Base-by-base conservation (phyloP, 1,140 invertebrate species). In the Macrocentrus cingulum region DNA sequence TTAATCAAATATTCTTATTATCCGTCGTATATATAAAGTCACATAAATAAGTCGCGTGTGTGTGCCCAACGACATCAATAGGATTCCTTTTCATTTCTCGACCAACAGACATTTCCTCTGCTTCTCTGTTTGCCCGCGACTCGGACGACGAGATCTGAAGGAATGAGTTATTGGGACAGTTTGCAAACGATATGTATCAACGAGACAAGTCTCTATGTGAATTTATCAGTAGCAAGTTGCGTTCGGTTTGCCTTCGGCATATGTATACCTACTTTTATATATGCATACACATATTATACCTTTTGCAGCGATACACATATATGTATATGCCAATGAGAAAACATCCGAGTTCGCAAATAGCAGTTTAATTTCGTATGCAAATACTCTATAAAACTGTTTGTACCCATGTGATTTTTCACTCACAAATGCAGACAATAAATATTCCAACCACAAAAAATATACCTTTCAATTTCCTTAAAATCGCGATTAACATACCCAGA, bases 101-200 rank as follows among this genome's bases (percentile, higher is more conserved):
- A 41, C 22, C 37, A 54, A 54, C 44, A 44, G 23, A 41, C 2
- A 42, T n/a, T n/a, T 54, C 15, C 19, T n/a, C 15, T 3, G 6
- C 42, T n/a, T n/a, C n/a, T n/a, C n/a, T 54, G 22, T 54, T 54
- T 54, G 37, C 20, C 18, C 13, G 39, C 23, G 32, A 42, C 19
- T 42, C 56, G 46, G 44, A 58, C 46, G 19, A 13, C 19, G 39
- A 60, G 65, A 71, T 73, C 69, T 72, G 51, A 73, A 61, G 45
- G 72, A 74, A 74, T 74, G 61, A 63, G 54, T 70, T 72, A 73
- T 66, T 59, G 54, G 46, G 49, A 37, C 51, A 54, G 49, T 45
- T 52, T 56, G 42, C 34, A 23, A 29, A 41, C 6, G 53, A 54
- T 56, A 56, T 61, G 50, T 56, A 37, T 19, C 46, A 25, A 19